Evolutionary conservation across 2,797 vertebrate species (phyloP).

Genomic region (Vespertilio murinus): DNA sequence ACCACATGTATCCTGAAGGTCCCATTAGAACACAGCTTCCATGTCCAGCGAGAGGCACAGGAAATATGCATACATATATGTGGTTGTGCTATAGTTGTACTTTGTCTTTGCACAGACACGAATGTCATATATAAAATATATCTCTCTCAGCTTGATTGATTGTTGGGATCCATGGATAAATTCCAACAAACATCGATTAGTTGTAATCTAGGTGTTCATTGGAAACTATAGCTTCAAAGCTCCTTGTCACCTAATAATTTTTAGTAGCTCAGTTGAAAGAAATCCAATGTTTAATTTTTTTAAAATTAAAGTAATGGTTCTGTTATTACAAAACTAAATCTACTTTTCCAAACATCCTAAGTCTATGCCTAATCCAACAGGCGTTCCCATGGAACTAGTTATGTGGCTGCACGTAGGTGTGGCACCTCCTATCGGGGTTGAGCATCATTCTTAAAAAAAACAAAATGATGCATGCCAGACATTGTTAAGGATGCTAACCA

Average conservation of each 20-base stretch:
- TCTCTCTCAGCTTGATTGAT: background rate
- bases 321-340: background rate
- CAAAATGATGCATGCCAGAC: background rate
- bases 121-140: background rate
- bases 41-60: background rate
- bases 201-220: background rate
- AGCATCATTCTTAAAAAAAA: background rate
- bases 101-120: background rate
- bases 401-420: background rate
- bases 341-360: slow-evolving; percentile 21
- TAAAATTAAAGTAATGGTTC: background rate
- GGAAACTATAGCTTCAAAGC: slow-evolving; percentile 36
- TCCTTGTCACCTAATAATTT: slow-evolving; percentile 13
- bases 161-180: background rate
- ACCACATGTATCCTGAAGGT: background rate
- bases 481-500: background rate
- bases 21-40: background rate
- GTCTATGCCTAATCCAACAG: background rate
- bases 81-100: background rate
- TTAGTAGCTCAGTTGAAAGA: background rate
- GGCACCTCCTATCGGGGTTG: background rate
- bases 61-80: background rate
- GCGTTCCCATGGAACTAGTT: background rate
- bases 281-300: slow-evolving; percentile 29
- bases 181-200: background rate